Percentiles rank a stretch among this genome's conserved stretches.
Conservation (phyloP, 2,888 invertebrate species). For the Drosophila tanythrix region DNA sequence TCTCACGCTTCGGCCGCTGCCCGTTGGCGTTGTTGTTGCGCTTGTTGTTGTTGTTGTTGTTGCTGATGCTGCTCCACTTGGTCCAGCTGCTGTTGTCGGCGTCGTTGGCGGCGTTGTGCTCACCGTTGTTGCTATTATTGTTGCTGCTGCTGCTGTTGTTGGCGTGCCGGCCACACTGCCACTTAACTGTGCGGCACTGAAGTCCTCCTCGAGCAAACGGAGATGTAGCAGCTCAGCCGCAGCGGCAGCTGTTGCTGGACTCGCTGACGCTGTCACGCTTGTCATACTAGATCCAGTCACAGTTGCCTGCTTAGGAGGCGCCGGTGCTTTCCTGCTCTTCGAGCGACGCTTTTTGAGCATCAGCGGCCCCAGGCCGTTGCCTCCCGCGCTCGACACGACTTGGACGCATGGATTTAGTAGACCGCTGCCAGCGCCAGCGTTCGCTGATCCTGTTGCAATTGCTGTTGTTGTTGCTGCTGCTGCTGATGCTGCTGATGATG, state of each 20-base stretch:
- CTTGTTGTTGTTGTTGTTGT: constrained; percentile 42
- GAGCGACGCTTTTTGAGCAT: constrained; percentile 87
- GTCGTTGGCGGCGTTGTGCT: constrained; percentile 31
- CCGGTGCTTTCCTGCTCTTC: constrained; percentile 87
- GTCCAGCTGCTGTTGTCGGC: constrained; percentile 15
- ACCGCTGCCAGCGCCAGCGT: constrained; percentile 81
- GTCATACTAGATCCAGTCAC: constrained; percentile 71
- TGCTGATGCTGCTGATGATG: constrained; percentile 40
- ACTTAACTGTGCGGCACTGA: constrained; percentile 59
- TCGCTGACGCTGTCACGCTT: constrained; percentile 59
- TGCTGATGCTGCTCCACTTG: constrained; percentile 13
- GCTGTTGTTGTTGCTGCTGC: constrained; percentile 34
- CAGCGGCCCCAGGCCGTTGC: constrained; percentile 85
- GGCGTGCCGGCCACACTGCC: neutral
- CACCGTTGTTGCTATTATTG: constrained; percentile 40
- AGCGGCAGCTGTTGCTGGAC: constrained; percentile 28
- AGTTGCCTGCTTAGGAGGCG: constrained; percentile 85
- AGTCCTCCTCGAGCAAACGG: constrained; percentile 72
- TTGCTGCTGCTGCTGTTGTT: constrained; percentile 25
- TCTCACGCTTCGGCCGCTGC: constrained; percentile 80
- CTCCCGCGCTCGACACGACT: constrained; percentile 82
- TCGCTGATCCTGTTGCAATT: constrained; percentile 57
- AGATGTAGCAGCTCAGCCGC: constrained; percentile 56
- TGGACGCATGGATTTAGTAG: constrained; percentile 83
- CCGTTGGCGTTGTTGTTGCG: constrained; percentile 63